Evolutionary conservation across 1,140 invertebrate genomes (phyloP), one percentile per base, ranked within the genome.

Genomic region (Onthophagus taurus): DNA sequence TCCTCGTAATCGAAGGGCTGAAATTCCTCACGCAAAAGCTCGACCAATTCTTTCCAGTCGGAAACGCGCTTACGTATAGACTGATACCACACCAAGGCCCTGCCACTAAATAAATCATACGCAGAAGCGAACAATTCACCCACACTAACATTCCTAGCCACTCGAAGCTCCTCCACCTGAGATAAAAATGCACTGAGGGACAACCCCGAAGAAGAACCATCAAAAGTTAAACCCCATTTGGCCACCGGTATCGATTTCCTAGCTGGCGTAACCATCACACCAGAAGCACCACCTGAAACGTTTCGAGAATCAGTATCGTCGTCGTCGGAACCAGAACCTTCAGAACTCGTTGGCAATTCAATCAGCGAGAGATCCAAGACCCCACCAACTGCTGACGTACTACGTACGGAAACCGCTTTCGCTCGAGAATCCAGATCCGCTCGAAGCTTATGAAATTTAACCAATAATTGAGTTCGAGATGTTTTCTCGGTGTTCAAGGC

Each of bases 131-230:
- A 24, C 11, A 54, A n/a, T 35, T 52, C 51, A 7, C 31, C 20
- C 9, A 42, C 16, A 11, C 43, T 4, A 6, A 58, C 52, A 38
- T 50, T 43, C 24, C 46, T 41, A 8, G 53, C 45, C 7, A 16
- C 6, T 17, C 41, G 16, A 43, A 59, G 51, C 39, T 62, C 57
- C 4, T 47, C 31, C 23, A 62, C 41, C 2, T 43, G 34, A 16
- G 53, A 45, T 14, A 59, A 52, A 29, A 62, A 62, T 4, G 58
- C 29, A 3, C 51, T 47, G 13, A 50, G 18, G n/a, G 49, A 51
- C 17, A 47, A 17, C n/a, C 3, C 14, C 6, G 7, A 13, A 1
- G 21, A 20, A 30, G 17, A 14, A 17, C 35, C 36, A 11, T 14
- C 17, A 24, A 19, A 38, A 11, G 17, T 38, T 9, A 38, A 19